Base-by-base conservation (phyloP, 2,797 vertebrate species). In the Scolopax bukidnonensis region DNA sequence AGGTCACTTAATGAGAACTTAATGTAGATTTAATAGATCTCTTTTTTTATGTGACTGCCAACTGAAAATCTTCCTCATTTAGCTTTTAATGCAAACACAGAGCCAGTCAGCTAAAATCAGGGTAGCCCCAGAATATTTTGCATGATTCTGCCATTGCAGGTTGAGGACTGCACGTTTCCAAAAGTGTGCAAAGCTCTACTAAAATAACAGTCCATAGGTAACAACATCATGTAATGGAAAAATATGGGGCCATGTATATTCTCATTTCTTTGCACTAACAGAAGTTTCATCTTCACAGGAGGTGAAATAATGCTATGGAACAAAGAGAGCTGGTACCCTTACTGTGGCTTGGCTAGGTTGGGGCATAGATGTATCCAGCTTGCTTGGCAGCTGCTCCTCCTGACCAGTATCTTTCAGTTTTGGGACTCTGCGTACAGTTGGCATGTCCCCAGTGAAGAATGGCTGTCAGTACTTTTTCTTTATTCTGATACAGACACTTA, bases 1-100 rank as follows among this genome's bases (percentile, higher is more conserved):
- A 90, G 84, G 93, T 91, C 86, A 93, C 83, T 89, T 88, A 86
- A 96, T 92, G 85, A 95, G 86, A 91, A 90, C 33, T 89, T 97
- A 95, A 96, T 96, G 85, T 41, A 79, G 63, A 75, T 92, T 95
- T 94, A 96, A 96, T 93, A 89, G 84, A 78, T 38, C 4, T 64
- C 36, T 43, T 71, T 90, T 79, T 84, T 77, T 25, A 82, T 84
- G 75, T 60, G 47, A 74, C 57, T 88, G 80, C 33, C 85, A 87
- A 27, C 38, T 87, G 87, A 76, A 95, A 97, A 91, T 86, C 53
- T 92, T 43, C 50, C 74, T 91, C 43, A 74, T 87, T 95, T 89
- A 69, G 57, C 48, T 89, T 92, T 89, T 61, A 90, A 80, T 54
- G 60, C 45, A 88, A 84, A 48, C 68, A 90, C 48, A 60, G 53